phyloP scores from a whole-genome alignment of 1,140 invertebrate genomes.

The Eueides isabella region DNA sequence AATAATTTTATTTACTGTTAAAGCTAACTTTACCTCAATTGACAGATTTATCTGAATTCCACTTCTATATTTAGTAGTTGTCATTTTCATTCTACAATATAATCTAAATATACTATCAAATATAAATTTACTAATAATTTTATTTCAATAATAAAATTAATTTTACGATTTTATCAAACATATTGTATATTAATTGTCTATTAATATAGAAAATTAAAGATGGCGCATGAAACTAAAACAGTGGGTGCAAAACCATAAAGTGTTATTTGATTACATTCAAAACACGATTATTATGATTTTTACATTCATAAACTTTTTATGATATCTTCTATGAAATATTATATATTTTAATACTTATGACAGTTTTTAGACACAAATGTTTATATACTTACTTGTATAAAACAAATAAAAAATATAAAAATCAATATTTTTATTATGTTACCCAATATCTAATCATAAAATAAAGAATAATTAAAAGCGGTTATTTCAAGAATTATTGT shows the following conservation, averaged over 20 bases:
- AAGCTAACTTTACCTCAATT: not conserved
- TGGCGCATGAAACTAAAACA: not conserved
- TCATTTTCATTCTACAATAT: not conserved
- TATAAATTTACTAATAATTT: not conserved
- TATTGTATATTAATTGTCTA: too few species aligned
- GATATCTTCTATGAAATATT: not conserved
- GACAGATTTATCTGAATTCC: not conserved
- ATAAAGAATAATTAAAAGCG: too few species aligned
- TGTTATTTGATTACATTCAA: not conserved
- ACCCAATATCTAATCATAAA: too few species aligned
- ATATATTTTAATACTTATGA: not conserved
- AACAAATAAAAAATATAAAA: too few species aligned
- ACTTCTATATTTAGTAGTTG: not conserved
- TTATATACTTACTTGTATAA: too few species aligned
- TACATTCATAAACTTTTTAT: not conserved
- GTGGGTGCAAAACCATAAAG: constrained; percentile 1
- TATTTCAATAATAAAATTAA: not conserved
- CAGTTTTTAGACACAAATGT: too few species aligned
- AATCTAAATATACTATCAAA: not conserved
- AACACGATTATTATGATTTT: not conserved
- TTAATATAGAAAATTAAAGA: too few species aligned
- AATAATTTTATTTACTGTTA: not conserved
- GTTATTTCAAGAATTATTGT: too few species aligned
- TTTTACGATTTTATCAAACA: not conserved
- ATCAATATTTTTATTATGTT: too few species aligned